Evolutionary conservation across 2,888 invertebrate species (phyloP).

Genomic region (Lathronympha strigana): DNA sequence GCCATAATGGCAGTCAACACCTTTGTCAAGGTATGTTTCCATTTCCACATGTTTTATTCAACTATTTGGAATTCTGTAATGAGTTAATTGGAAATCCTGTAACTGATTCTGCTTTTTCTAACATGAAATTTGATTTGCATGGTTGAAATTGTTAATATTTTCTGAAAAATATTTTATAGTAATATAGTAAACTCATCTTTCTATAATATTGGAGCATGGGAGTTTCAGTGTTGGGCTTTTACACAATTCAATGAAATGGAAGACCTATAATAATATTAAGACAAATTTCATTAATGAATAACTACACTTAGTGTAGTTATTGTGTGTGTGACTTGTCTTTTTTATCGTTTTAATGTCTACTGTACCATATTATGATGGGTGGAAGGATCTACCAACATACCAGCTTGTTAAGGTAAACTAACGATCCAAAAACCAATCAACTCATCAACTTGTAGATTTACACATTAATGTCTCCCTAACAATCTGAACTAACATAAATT

Average conservation of each 20-base stretch:
- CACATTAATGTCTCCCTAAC: slow-evolving; percentile 61
- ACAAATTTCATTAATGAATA: slow-evolving; percentile 46
- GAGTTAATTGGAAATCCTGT: slow-evolving; percentile 39
- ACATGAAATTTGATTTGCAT: slow-evolving; percentile 46
- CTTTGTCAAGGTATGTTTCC: slow-evolving; percentile 95
- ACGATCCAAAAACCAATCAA: slow-evolving; percentile 67
- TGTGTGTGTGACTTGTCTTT: slow-evolving; percentile 82
- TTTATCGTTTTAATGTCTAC: slow-evolving; percentile 82
- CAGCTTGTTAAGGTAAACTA: slow-evolving; percentile 86
- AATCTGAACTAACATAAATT: slow-evolving; percentile 24
- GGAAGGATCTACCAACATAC: slow-evolving; percentile 87
- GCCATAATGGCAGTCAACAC: slow-evolving; percentile 99
- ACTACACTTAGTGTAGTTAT: slow-evolving; percentile 66
- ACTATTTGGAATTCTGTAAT: slow-evolving; percentile 29
- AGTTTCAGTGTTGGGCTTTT: slow-evolving; percentile 44
- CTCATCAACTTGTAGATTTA: slow-evolving; percentile 77
- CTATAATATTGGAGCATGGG: slow-evolving; percentile 49
- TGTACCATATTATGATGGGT: slow-evolving; percentile 81
- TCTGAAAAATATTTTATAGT: slow-evolving; percentile 37
- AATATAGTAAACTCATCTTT: slow-evolving; percentile 39
- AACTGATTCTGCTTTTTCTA: slow-evolving; percentile 41
- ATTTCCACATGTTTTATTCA: slow-evolving; percentile 8
- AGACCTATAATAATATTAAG: slow-evolving; percentile 43
- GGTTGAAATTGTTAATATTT: slow-evolving; percentile 43
- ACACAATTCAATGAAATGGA: slow-evolving; percentile 31